Conservation (phyloP, 2,113 vertebrate genomes). For the Typhlomys cinereus region DNA sequence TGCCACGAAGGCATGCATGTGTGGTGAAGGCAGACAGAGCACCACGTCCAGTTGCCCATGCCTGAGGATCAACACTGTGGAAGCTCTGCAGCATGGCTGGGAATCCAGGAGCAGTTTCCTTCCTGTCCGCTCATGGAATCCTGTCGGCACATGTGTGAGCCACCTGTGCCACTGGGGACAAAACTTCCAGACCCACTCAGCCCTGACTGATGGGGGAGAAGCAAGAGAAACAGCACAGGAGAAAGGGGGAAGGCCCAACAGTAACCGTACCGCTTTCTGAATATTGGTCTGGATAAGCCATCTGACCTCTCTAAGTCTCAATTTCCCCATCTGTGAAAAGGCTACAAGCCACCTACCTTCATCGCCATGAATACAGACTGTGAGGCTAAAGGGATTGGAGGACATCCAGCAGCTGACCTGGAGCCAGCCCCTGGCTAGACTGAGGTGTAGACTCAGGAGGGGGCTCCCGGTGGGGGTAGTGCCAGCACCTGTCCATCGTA, state of each 20-base stretch:
- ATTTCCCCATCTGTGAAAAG: slow-evolving; percentile 2
- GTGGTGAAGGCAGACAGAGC: neutral
- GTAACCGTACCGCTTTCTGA: too few species aligned
- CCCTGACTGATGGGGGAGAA: neutral
- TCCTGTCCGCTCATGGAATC: neutral
- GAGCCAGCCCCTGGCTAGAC: neutral
- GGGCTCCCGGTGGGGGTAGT: rapidly evolving
- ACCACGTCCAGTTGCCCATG: rapidly evolving
- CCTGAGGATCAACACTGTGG: neutral
- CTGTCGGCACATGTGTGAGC: neutral
- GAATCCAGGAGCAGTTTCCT: neutral
- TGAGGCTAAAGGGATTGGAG: neutral
- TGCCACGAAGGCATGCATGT: neutral
- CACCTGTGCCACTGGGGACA: neutral
- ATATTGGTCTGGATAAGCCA: neutral
- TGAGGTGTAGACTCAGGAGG: neutral
- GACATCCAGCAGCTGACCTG: neutral
- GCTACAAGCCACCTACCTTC: neutral
- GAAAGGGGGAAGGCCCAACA: neutral
- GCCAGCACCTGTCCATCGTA: neutral
- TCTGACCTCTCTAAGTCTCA: neutral
- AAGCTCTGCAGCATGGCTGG: neutral
- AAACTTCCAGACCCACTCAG: neutral
- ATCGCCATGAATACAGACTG: neutral
- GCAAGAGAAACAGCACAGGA: neutral